Evolutionary conservation across 1,140 invertebrate species (phyloP), one percentile per base, ranked within the genome.

Genomic region (Plectus sambesii): DNA sequence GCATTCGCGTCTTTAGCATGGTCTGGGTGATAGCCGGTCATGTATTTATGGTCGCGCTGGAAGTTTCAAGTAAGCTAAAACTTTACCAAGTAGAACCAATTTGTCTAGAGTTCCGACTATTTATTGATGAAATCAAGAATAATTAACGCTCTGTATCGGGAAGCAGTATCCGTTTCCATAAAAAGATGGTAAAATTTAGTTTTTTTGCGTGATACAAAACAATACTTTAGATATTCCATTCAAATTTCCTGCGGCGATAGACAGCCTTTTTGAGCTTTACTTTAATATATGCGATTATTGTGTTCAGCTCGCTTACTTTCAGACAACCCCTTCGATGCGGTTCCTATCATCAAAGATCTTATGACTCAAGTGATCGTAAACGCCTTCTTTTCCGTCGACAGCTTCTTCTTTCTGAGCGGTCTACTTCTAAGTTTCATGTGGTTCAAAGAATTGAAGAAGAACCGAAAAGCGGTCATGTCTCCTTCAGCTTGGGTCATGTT

Each of bases 1-100:
- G 85, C 1, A 71, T 88, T 0, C 75, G 83, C 3, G 81, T 83
- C 0, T 77, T 89, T 30, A 86, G 84, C 55, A 88, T 89, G 84
- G 79, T 80, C 5, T 90, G 87, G 87, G 84, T 92, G 0, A 84
- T 93, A 37, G 76, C 89, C 2, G 87, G 85, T 0, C 87, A 93
- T 69, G 84, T 84, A 0, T 87, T 51, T 2, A 19, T 15, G 2
- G 22, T 51, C 22, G 24, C 42, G n/a, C 26, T 51, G 5, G 6
- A 37, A n/a, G n/a, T n/a, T n/a, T n/a, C n/a, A n/a, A n/a, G n/a
- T n/a, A n/a, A n/a, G n/a, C n/a, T n/a, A n/a, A n/a, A n/a, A n/a
- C n/a, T n/a, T n/a, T n/a, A n/a, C n/a, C n/a, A n/a, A n/a, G n/a
- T n/a, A n/a, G n/a, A n/a, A n/a, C n/a, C n/a, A n/a, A n/a, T n/a